A percentile compares a stretch with the other conserved stretches of the same genome.
These are phyloP conservation scores for Umimayanthus kanabou DNA, from an alignment of 92 coral and sea anemone genomes.

Conservation along the genomic window DNA sequence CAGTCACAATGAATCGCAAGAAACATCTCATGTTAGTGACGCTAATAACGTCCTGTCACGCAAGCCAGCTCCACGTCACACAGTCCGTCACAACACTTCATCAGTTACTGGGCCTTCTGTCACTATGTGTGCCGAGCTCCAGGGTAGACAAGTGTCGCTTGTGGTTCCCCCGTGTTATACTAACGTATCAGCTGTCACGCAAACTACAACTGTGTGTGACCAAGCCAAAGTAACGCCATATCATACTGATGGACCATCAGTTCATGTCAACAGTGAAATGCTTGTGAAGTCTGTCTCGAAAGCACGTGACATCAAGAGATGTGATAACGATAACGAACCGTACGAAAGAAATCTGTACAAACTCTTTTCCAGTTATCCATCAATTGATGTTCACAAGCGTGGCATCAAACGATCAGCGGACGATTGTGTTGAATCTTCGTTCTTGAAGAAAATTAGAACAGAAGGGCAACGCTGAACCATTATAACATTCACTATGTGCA, in stretches of 20 bases:
- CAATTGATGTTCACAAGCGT: not conserved
- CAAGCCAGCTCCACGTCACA: too few species aligned
- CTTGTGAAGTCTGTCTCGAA: conserved; percentile 13
- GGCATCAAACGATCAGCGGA: conserved; percentile 23
- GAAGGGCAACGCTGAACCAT: conserved; percentile 14
- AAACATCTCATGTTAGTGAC: too few species aligned
- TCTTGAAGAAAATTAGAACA: not conserved
- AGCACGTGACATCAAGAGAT: conserved; percentile 12
- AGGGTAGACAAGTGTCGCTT: not conserved
- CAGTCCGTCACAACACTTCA: too few species aligned
- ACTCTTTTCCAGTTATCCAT: not conserved
- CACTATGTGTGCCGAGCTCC: not conserved
- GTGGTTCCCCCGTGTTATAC: not conserved
- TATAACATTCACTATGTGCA: not conserved
- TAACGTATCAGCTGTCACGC: conserved; percentile 13
- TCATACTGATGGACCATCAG: not conserved
- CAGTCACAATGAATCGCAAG: too few species aligned
- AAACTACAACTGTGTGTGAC: conserved; percentile 16
- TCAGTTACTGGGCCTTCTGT: too few species aligned
- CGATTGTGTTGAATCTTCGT: not conserved
- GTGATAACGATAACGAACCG: conserved; percentile 12
- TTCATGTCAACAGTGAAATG: not conserved
- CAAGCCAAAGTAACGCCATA: not conserved
- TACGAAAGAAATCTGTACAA: not conserved
- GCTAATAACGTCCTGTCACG: too few species aligned